Percentiles rank a stretch among this genome's conserved stretches.
Conservation (phyloP, 2,888 invertebrate genomes). For the Agrotis segetum region DNA sequence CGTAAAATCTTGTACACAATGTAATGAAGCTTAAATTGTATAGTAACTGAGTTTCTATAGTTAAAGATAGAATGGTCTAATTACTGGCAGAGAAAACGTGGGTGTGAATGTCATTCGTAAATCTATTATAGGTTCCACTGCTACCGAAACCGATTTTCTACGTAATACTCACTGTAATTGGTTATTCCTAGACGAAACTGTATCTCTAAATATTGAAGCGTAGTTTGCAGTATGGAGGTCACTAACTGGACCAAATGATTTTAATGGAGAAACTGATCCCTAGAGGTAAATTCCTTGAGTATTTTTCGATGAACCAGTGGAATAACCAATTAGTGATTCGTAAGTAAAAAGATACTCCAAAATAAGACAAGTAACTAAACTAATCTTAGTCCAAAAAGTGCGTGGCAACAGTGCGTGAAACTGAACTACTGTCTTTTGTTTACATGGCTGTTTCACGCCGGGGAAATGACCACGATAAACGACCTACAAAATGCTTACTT, state of each 20-base stretch:
- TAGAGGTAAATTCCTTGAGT: neutral
- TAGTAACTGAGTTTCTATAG: neutral
- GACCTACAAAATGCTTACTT: slow-evolving; percentile 84
- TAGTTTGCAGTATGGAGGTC: neutral
- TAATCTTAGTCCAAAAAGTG: slow-evolving; percentile 12
- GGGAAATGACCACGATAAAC: slow-evolving; percentile 83
- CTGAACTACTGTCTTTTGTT: slow-evolving; percentile 57
- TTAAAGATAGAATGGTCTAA: slow-evolving; percentile 23
- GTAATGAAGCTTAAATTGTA: slow-evolving; percentile 5
- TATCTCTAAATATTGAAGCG: neutral
- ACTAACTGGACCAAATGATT: neutral
- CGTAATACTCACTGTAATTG: slow-evolving; percentile 1
- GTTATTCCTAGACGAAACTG: neutral
- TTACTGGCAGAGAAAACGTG: neutral
- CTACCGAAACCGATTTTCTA: slow-evolving; percentile 2
- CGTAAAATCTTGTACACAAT: neutral
- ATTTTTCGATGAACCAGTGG: neutral
- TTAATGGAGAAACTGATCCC: neutral
- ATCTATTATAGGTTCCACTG: slow-evolving; percentile 14
- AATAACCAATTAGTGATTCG: neutral
- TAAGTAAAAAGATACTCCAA: no score
- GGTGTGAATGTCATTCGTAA: slow-evolving; percentile 38
- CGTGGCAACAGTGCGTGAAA: slow-evolving; percentile 38
- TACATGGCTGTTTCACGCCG: slow-evolving; percentile 63
- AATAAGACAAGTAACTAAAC: neutral